A percentile compares a stretch with the other conserved stretches of the same genome.
Conservation (phyloP, 2,888 invertebrate genomes). For the Morpho helenor region DNA sequence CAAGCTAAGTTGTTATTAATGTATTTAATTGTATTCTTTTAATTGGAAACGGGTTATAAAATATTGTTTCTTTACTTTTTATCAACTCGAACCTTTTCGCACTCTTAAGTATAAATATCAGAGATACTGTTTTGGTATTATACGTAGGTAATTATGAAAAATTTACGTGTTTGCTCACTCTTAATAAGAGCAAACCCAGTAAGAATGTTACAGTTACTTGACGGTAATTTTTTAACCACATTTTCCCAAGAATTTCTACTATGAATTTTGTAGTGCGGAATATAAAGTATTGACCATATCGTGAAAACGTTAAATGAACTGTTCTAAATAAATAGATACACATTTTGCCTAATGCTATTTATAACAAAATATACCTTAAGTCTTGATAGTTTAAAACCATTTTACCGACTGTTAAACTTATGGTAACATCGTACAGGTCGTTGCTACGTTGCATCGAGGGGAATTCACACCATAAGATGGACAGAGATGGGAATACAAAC, state of each 20-base stretch:
- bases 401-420: conserved; percentile 7
- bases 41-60: too few species aligned
- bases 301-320: conserved; percentile 54
- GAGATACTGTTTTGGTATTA: too few species aligned
- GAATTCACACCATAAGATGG: conserved; percentile 49
- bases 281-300: conserved; percentile 72
- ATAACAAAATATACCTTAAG: conserved; percentile 12
- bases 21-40: too few species aligned
- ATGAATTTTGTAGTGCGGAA: conserved; percentile 43
- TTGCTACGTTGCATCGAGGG: conserved; percentile 56
- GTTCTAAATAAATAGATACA: conserved; percentile 52
- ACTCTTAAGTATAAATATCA: too few species aligned
- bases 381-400: neutral
- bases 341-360: neutral
- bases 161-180: too few species aligned
- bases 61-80: too few species aligned
- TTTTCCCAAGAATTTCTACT: conserved; percentile 16
- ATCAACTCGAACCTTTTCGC: too few species aligned
- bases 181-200: too few species aligned
- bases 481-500: conserved; percentile 63
- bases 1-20: too few species aligned
- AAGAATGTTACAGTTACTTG: too few species aligned
- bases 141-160: too few species aligned
- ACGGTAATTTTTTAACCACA: too few species aligned
- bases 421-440: conserved; percentile 51